These are phyloP conservation scores for Drosophila pseudotakahashii DNA, from an alignment of 2,888 invertebrate species.

Conservation along the genomic window DNA sequence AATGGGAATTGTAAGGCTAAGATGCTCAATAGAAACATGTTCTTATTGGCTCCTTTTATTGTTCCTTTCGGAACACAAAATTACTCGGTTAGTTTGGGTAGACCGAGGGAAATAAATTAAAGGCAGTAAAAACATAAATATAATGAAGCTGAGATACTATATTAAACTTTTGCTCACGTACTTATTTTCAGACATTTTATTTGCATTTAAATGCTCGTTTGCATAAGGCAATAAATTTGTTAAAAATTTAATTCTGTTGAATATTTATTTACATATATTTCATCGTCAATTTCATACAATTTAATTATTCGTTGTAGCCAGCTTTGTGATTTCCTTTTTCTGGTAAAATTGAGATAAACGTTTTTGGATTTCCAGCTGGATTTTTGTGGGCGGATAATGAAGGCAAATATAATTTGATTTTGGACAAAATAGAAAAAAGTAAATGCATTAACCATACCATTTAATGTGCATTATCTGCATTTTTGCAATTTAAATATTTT, in stretches of 20 bases:
- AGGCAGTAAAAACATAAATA: background rate
- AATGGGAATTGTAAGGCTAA: constrained; percentile 10
- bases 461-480: background rate
- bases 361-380: background rate
- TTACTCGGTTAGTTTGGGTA: background rate
- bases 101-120: background rate
- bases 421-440: background rate
- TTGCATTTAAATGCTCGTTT: background rate
- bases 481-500: background rate
- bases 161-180: background rate
- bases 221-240: background rate
- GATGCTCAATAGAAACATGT: constrained; percentile 13
- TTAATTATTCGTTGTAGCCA: background rate
- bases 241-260: background rate
- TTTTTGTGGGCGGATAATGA: too few species aligned
- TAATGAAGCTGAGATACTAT: background rate
- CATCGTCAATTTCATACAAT: background rate
- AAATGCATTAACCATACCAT: background rate
- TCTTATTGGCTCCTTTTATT: constrained; percentile 8
- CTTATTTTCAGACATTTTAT: background rate
- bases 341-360: background rate
- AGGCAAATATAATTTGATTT: background rate
- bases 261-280: background rate
- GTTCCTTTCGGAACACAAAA: constrained; percentile 4
- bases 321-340: background rate